Conservation (phyloP, 2,113 vertebrate genomes). For the Eudyptes chrysolophus region DNA sequence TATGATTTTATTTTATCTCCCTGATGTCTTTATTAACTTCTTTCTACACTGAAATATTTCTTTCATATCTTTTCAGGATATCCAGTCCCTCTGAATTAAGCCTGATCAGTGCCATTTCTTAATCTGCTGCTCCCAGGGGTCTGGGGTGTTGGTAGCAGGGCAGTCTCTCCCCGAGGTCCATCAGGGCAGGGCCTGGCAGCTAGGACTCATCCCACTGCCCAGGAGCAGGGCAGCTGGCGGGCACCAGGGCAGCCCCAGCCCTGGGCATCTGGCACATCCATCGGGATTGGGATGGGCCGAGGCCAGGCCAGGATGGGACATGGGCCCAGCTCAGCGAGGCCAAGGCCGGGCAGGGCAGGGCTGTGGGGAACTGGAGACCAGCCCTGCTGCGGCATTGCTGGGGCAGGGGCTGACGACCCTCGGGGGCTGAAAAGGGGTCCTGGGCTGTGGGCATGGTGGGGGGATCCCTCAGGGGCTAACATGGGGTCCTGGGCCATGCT, state of each 20-base stretch:
- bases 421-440: not conserved
- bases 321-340: too few relatives aligned
- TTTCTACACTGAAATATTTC: not conserved
- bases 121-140: not conserved
- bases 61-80: not conserved
- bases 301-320: not conserved
- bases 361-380: not conserved
- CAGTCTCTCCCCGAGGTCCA: not conserved
- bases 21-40: not conserved
- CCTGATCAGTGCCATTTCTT: not conserved
- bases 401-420: not conserved
- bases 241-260: not conserved
- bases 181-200: not conserved
- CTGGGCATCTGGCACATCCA: not conserved
- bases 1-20: not conserved
- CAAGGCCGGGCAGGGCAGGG: too few relatives aligned
- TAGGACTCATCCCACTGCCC: not conserved
- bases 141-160: not conserved
- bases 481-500: not conserved
- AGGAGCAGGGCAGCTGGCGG: not conserved
- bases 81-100: not conserved
- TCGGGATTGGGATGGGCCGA: too few relatives aligned
- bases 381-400: accelerated
- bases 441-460: not conserved
- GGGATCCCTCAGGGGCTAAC: not conserved